A percentile compares a stretch with the other conserved stretches of the same genome.
Conservation (phyloP, 2,113 vertebrate genomes). For the Ardeotis arabs region DNA sequence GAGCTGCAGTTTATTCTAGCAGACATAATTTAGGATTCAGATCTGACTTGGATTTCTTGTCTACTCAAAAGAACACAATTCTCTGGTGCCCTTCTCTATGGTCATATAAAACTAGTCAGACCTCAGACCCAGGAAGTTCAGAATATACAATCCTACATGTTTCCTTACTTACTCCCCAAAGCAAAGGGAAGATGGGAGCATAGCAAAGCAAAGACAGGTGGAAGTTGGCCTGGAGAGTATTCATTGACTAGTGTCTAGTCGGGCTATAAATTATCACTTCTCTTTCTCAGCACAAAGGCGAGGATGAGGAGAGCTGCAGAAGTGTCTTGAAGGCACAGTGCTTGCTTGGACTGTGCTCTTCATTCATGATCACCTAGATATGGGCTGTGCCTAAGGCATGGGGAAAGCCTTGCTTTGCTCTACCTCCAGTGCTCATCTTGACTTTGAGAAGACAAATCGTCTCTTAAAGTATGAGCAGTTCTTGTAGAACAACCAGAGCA, state of each 20-base stretch:
- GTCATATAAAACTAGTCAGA: not conserved
- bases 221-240: not conserved
- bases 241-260: not conserved
- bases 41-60: not conserved
- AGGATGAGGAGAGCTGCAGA: not conserved
- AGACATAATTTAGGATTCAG: not conserved
- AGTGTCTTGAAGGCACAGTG: not conserved
- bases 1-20: not conserved
- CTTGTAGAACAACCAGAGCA: constrained; percentile 5
- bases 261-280: not conserved
- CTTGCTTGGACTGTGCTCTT: not conserved
- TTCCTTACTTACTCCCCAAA: not conserved
- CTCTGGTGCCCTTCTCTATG: not conserved
- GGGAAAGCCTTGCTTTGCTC: not conserved
- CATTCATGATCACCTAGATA: not conserved
- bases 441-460: not conserved
- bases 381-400: accelerated
- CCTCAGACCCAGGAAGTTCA: not conserved
- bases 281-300: not conserved
- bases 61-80: not conserved
- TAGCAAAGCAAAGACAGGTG: not conserved
- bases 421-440: not conserved
- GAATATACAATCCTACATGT: not conserved
- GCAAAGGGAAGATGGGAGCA: not conserved
- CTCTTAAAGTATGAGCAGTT: not conserved